Percentiles rank a stretch among this genome's conserved stretches.
Evolutionary conservation across 2,113 vertebrate genomes (phyloP).

Genomic region (Lasiurus cinereus): DNA sequence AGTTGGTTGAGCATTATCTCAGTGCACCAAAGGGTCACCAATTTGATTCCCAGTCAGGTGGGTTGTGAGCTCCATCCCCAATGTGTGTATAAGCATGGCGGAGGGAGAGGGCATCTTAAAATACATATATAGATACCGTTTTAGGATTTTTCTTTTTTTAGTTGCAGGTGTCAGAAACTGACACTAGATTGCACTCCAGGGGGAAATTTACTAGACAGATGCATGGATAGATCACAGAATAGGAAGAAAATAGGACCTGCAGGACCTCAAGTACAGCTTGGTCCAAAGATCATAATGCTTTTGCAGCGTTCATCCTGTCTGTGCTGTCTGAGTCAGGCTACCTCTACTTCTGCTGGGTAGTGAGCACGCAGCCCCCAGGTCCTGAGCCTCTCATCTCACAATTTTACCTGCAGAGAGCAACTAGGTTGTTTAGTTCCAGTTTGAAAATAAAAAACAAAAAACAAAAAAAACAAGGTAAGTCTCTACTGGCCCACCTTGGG

Average conservation of each 20-base stretch:
- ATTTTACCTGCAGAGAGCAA: slow-evolving; percentile 7
- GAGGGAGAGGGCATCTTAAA: no score
- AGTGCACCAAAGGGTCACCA: no score
- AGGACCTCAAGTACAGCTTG: not conserved
- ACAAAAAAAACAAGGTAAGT: not conserved
- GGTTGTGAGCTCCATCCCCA: no score
- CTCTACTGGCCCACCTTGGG: not conserved
- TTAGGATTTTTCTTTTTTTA: slow-evolving; percentile 5
- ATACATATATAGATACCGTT: not conserved
- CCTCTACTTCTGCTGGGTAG: not conserved
- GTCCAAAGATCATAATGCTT: not conserved
- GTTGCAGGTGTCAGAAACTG: slow-evolving; percentile 3
- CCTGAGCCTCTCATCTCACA: not conserved
- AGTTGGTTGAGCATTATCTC: no score
- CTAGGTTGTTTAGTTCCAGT: not conserved
- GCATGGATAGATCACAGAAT: not conserved
- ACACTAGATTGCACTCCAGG: not conserved
- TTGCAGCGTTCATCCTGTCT: not conserved
- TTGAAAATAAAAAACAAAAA: not conserved
- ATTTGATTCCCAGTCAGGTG: no score
- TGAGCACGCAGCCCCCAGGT: not conserved
- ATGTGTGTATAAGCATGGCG: no score
- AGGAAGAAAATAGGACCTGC: slow-evolving; percentile 8
- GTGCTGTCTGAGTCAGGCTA: not conserved
- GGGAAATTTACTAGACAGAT: not conserved